Conservation (phyloP, 2,888 invertebrate genomes). For the Aporophyla lueneburgensis region DNA sequence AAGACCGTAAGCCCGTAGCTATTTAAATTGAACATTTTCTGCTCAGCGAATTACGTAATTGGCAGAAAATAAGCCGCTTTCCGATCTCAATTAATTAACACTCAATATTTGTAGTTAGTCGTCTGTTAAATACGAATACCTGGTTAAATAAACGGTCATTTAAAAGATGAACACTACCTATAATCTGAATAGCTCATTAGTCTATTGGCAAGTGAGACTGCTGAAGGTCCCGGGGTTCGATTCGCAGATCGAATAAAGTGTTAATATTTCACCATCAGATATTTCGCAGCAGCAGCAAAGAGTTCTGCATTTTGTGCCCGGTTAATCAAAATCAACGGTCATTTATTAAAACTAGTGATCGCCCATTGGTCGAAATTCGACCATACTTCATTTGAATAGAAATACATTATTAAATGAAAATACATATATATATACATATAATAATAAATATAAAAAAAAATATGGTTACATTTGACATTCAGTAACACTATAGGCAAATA, state of each 20-base stretch:
- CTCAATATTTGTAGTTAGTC: conserved; percentile 24
- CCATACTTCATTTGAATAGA: too few species aligned
- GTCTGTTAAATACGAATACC: conserved; percentile 15
- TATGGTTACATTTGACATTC: too few species aligned
- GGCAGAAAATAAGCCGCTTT: conserved; percentile 25
- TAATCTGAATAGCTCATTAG: not conserved
- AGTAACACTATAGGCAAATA: too few species aligned
- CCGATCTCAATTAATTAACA: conserved; percentile 39
- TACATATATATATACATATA: too few species aligned
- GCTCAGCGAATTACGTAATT: conserved; percentile 32
- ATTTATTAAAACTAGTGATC: too few species aligned
- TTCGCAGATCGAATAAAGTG: not conserved
- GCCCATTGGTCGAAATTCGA: too few species aligned
- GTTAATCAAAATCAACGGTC: not conserved
- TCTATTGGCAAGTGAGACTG: too few species aligned
- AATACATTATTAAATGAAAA: too few species aligned
- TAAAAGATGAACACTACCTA: not conserved
- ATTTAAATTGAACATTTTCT: conserved; percentile 29
- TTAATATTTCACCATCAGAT: not conserved
- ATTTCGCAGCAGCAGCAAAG: not conserved
- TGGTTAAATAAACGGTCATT: conserved; percentile 6
- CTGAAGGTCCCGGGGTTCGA: not conserved
- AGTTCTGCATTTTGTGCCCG: not conserved
- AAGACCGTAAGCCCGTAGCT: not conserved
- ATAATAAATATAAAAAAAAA: too few species aligned